Conservation (phyloP, 2,888 invertebrate species). For the Itoplectis maculator region DNA sequence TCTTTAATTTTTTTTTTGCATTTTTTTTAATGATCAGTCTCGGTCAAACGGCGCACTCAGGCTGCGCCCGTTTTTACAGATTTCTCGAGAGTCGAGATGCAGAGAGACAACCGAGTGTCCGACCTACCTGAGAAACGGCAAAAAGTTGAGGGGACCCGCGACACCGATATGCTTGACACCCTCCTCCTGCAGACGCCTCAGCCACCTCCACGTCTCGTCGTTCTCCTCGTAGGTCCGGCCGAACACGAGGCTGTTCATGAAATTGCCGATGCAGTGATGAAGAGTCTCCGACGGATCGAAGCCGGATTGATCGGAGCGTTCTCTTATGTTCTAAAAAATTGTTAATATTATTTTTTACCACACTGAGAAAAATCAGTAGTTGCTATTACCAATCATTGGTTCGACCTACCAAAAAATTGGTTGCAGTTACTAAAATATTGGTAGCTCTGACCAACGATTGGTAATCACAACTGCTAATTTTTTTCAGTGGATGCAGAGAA, state of each 20-base stretch:
- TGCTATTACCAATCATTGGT: too few species aligned
- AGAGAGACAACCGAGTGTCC: conserved; percentile 27
- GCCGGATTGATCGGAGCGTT: conserved; percentile 70
- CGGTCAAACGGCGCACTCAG: background rate
- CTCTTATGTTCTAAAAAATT: conserved; percentile 74
- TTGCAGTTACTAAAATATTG: too few species aligned
- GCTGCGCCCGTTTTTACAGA: conserved; percentile 1
- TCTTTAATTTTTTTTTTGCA: background rate
- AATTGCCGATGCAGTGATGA: conserved; percentile 91
- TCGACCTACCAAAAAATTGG: too few species aligned
- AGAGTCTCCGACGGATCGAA: conserved; percentile 87
- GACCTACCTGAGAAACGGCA: conserved; percentile 90
- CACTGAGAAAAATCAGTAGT: too few species aligned
- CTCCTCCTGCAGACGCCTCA: conserved; percentile 92
- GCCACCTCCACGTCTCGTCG: conserved; percentile 91
- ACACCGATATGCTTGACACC: conserved; percentile 93
- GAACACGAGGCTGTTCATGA: conserved; percentile 91
- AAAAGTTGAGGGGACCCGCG: conserved; percentile 93
- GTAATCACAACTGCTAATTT: too few species aligned
- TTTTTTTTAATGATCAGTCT: background rate
- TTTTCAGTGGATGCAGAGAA: too few species aligned
- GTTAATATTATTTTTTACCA: background rate
- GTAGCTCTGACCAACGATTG: too few species aligned
- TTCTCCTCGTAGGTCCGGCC: conserved; percentile 89
- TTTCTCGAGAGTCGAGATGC: background rate